Evolutionary conservation across 2,888 invertebrate genomes (phyloP), one percentile per base, ranked within the genome.

Genomic region (Heliconius ethilla): DNA sequence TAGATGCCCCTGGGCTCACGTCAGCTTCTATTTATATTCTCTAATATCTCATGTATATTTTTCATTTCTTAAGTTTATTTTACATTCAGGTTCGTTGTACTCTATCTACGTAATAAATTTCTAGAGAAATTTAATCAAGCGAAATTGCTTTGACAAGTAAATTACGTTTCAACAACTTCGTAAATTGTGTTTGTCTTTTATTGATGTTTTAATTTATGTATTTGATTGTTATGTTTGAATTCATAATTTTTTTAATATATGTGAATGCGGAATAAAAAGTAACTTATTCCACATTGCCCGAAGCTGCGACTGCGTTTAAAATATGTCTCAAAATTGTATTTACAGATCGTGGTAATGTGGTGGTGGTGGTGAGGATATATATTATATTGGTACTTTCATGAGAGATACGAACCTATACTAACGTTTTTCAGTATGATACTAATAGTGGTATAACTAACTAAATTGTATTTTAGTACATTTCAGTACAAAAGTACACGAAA

Each of bases 111-210:
- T 13, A n/a, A 40, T 69, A 69, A 69, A 69, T 69, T 69, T 69
- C 25, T 25, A 40, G 40, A 69, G 27, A 63, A 62, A 40, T 69
- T 69, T 70, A 70, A 70, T 70, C 51, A 70, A 70, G 51, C 55
- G 10, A 27, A 27, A 70, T 45, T 55, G 70, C 13, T 69, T 69
- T 69, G 40, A 59, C n/a, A 59, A 59, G 59, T 59, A 59, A 59
- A 59, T 59, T n/a, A 10, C 22, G n/a, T n/a, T 59, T 22, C 22
- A n/a, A 55, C 62, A 62, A 62, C 25, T 25, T 13, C 13, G 11
- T 25, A 62, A 62, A 11, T 62, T n/a, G 10, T 55, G 25, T 25
- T 25, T 62, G n/a, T 62, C 13, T 62, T 62, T 62, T 62, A 25
- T 62, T 25, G n/a, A 11, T 63, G 27, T 27, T 27, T 63, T 59